phyloP scores from a whole-genome alignment of 1,140 invertebrate genomes.

The Drosophila baimaii region DNA sequence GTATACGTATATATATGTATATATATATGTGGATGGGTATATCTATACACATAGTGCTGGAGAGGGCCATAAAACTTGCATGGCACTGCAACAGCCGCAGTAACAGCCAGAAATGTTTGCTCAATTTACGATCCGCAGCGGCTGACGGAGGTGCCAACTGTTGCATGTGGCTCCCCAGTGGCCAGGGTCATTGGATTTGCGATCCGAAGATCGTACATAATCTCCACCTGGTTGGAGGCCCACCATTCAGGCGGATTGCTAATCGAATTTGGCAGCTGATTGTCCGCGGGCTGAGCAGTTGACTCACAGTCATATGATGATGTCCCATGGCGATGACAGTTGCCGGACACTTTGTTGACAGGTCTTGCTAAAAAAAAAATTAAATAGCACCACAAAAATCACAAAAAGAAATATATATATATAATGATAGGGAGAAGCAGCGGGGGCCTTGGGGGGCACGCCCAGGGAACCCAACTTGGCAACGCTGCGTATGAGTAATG shows the following conservation, averaged over 20 bases:
- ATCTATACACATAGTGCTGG: slow-evolving; percentile 34
- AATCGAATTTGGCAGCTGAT: slow-evolving; percentile 74
- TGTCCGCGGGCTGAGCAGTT: slow-evolving; percentile 33
- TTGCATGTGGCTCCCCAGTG: slow-evolving; percentile 26
- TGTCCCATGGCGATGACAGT: slow-evolving; percentile 44
- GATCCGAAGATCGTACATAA: slow-evolving; percentile 38
- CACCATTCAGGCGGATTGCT: slow-evolving; percentile 24
- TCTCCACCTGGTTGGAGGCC: background rate
- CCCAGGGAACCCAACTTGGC: slow-evolving; percentile 46
- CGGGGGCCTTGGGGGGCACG: background rate
- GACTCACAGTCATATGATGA: slow-evolving; percentile 74
- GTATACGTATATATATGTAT: background rate
- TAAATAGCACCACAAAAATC: slow-evolving; percentile 1
- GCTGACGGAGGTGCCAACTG: slow-evolving; percentile 59
- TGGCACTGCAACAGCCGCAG: slow-evolving; percentile 69
- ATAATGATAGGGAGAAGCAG: background rate
- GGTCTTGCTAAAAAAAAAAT: slow-evolving; percentile 13
- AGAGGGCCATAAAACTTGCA: slow-evolving; percentile 77
- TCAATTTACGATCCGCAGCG: slow-evolving; percentile 67
- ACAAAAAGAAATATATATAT: background rate
- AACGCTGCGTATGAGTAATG: slow-evolving; percentile 69
- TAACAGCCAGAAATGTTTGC: slow-evolving; percentile 68
- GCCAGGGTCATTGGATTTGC: slow-evolving; percentile 43
- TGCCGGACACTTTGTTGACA: slow-evolving; percentile 59
- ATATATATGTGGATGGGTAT: background rate